Evolutionary conservation across 2,888 invertebrate genomes (phyloP).

Genomic region (Epiblema foenella): DNA sequence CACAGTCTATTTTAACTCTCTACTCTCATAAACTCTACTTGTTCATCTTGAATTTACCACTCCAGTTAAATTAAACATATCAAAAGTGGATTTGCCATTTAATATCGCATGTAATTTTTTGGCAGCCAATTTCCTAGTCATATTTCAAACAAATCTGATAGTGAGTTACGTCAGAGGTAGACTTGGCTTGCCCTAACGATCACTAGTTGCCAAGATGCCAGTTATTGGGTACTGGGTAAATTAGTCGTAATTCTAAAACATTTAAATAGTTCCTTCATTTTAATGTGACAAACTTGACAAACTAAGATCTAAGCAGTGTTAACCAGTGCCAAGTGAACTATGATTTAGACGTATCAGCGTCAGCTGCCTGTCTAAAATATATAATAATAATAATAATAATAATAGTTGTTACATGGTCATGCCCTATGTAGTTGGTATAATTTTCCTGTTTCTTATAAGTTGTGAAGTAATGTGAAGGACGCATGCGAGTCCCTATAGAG

Average conservation of each 20-base stretch:
- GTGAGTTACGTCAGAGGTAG: conserved; percentile 7
- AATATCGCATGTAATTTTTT: conserved; percentile 12
- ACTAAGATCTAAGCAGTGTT: too few species aligned
- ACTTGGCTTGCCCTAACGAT: conserved; percentile 28
- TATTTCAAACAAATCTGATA: conserved; percentile 42
- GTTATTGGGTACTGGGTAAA: conserved; percentile 44
- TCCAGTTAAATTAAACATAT: neutral
- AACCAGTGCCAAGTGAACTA: too few species aligned
- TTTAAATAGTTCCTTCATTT: conserved; percentile 10
- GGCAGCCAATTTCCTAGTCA: conserved; percentile 27
- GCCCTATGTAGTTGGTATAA: too few species aligned
- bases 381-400: too few species aligned
- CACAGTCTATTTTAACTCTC: neutral
- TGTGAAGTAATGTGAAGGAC: too few species aligned
- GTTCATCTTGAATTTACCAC: neutral
- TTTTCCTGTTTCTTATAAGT: too few species aligned
- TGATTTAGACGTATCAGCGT: too few species aligned
- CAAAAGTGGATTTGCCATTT: neutral
- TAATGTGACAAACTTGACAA: too few species aligned
- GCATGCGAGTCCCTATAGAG: too few species aligned
- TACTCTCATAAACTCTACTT: neutral
- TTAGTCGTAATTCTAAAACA: conserved; percentile 8
- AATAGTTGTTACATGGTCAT: too few species aligned
- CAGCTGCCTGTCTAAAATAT: too few species aligned
- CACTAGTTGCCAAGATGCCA: conserved; percentile 54